phyloP scores from a whole-genome alignment of 2,113 vertebrate genomes.

The Brachyhypopomus gauderio region DNA sequence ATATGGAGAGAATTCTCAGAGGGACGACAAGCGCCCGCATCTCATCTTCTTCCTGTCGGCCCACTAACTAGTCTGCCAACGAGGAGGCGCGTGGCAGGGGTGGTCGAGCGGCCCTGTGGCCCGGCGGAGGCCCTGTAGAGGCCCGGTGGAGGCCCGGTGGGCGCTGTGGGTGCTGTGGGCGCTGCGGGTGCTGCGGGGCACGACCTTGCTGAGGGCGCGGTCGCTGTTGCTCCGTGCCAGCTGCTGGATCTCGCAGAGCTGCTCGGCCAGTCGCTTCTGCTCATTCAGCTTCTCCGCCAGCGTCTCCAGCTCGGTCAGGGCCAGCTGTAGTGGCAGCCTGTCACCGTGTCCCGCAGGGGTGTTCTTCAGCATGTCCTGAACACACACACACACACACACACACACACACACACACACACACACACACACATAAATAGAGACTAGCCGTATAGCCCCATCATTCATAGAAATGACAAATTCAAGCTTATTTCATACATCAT shows the following conservation, averaged over 20 bases:
- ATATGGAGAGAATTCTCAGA: not conserved
- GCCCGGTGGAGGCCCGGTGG: not conserved
- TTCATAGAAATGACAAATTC: not conserved
- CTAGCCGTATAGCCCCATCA: not conserved
- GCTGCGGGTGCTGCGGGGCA: not conserved
- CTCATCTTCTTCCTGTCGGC: not conserved
- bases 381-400: not conserved
- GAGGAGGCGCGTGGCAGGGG: not conserved
- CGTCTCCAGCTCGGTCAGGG: conserved; percentile 85
- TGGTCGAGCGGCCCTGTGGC: conserved; percentile 2
- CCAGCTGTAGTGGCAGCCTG: conserved; percentile 83
- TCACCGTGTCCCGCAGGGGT: conserved; percentile 81
- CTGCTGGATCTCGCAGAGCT: conserved; percentile 84
- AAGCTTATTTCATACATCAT: not conserved
- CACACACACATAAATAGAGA: not conserved
- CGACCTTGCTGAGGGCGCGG: conserved; percentile 83
- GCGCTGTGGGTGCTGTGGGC: not conserved
- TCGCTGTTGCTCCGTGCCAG: conserved; percentile 81
- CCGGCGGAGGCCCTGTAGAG: too few relatives aligned
- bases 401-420: not conserved
- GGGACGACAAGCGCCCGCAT: not conserved
- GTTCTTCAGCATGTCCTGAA: conserved; percentile 88
- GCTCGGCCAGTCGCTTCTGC: conserved; percentile 85
- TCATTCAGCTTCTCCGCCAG: conserved; percentile 86
- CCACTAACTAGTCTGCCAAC: conserved; percentile 5